These are phyloP conservation scores for Oligia latruncula DNA, from an alignment of 2,888 invertebrate genomes.

Conservation along the genomic window DNA sequence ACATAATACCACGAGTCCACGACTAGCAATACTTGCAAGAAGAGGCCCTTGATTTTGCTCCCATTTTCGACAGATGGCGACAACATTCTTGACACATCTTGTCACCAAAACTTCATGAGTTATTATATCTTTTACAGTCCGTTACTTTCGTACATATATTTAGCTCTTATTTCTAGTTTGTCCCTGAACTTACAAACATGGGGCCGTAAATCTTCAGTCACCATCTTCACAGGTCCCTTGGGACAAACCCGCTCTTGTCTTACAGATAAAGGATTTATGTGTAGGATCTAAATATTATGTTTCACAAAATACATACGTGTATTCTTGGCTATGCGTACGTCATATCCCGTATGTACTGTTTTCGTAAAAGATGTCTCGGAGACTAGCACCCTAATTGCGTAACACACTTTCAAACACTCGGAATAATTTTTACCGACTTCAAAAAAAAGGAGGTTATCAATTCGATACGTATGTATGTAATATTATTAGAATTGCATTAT, in stretches of 20 bases:
- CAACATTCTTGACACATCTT: constrained; percentile 4
- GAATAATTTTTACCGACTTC: no score
- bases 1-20: not conserved
- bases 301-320: not conserved
- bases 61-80: not conserved
- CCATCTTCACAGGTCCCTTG: constrained; percentile 54
- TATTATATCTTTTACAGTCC: constrained; percentile 18
- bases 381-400: no score
- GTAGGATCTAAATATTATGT: constrained; percentile 14
- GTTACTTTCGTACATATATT: constrained; percentile 32
- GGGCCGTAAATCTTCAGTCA: constrained; percentile 48
- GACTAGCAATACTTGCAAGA: not conserved
- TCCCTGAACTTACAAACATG: constrained; percentile 28
- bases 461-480: no score
- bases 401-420: no score
- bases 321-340: no score
- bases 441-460: no score
- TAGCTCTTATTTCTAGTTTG: constrained; percentile 41
- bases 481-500: no score
- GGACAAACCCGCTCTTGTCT: constrained; percentile 13
- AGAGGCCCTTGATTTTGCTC: not conserved
- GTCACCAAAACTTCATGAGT: constrained; percentile 6
- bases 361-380: no score
- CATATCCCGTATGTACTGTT: not conserved
- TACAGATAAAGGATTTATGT: constrained; percentile 8